These are phyloP conservation scores for Bellardia pandia DNA, from an alignment of 2,888 invertebrate species.

Conservation along the genomic window DNA sequence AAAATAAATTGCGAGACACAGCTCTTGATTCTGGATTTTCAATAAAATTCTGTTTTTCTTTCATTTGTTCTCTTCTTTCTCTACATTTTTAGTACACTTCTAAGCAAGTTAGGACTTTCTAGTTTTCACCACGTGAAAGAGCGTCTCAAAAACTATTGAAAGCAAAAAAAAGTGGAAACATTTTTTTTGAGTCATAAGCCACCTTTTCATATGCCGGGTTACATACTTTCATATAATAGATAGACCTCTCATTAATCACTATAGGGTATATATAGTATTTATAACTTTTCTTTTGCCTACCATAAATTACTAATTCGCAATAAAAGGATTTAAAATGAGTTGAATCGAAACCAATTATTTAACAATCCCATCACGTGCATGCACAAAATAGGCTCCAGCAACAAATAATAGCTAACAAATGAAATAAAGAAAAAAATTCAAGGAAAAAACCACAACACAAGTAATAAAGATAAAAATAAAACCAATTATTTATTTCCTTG, in stretches of 20 bases:
- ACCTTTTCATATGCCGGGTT: no score
- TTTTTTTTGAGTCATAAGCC: no score
- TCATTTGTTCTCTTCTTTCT: no score
- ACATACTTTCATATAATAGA: background rate
- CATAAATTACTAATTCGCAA: conserved; percentile 17
- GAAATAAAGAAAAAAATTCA: background rate
- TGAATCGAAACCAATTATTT: background rate
- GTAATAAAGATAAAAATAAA: conserved; percentile 35
- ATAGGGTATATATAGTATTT: background rate
- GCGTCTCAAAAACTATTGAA: no score
- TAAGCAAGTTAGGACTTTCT: no score
- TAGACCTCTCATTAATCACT: conserved; percentile 2
- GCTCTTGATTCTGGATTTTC: no score
- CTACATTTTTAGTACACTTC: no score
- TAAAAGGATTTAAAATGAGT: background rate
- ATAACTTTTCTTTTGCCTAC: background rate
- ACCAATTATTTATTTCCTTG: conserved; percentile 34
- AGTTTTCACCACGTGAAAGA: no score
- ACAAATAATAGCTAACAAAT: conserved; percentile 14
- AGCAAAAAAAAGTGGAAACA: no score
- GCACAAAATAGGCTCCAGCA: background rate
- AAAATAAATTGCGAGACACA: no score
- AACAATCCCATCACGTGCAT: conserved; percentile 19
- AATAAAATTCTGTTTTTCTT: no score
- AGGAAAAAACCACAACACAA: background rate